phyloP scores from a whole-genome alignment of 2,888 invertebrate species.

The Dorcus parallelipipedus region DNA sequence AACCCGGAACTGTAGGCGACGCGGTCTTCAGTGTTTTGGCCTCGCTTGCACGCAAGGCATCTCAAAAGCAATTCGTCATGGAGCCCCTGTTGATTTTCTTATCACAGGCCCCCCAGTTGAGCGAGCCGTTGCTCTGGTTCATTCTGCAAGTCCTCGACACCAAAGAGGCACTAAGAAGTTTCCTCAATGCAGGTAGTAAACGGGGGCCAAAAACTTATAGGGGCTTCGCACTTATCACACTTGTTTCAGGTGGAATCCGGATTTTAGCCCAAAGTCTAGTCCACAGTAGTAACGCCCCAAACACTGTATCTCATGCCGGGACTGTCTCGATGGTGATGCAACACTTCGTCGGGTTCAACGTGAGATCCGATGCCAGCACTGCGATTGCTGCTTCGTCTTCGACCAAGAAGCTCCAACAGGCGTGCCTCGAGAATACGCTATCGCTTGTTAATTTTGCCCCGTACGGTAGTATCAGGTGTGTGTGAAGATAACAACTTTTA shows the following conservation, averaged over 20 bases:
- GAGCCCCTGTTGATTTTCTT: constrained; percentile 75
- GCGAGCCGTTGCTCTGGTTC: constrained; percentile 84
- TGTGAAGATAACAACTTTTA: not conserved
- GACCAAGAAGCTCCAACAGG: constrained; percentile 44
- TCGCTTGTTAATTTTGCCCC: constrained; percentile 89
- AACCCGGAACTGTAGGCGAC: constrained; percentile 77
- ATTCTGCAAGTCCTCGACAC: constrained; percentile 76
- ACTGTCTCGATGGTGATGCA: constrained; percentile 59
- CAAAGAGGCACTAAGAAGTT: constrained; percentile 69
- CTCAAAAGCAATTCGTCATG: constrained; percentile 71
- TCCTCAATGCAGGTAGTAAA: constrained; percentile 62
- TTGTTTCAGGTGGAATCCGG: constrained; percentile 60
- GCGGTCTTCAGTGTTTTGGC: constrained; percentile 83
- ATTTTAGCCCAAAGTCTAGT: constrained; percentile 78
- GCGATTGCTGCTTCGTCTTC: constrained; percentile 38
- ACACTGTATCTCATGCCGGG: constrained; percentile 56
- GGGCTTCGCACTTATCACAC: not conserved
- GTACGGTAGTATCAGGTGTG: constrained; percentile 59
- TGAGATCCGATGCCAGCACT: constrained; percentile 44
- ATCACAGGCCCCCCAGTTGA: constrained; percentile 57
- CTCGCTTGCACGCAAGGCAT: constrained; percentile 72
- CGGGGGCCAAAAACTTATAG: not conserved
- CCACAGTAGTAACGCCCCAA: constrained; percentile 66
- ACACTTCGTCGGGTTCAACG: constrained; percentile 54
- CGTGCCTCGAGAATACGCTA: constrained; percentile 64